Evolutionary conservation across 2,888 invertebrate species (phyloP).

Genomic region (Cheilosia impressa): DNA sequence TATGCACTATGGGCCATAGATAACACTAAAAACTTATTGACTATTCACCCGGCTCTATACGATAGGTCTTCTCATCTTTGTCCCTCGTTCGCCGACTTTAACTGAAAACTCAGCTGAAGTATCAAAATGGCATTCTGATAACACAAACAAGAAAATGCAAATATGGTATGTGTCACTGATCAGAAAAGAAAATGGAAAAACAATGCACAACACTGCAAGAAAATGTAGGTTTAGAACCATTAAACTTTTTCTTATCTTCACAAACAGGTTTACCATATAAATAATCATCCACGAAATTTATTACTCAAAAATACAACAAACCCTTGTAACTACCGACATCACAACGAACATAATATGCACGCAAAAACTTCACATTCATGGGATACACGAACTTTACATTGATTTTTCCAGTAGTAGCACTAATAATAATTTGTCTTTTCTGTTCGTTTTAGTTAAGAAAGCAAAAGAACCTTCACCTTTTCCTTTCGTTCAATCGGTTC

Average conservation of each 20-base stretch:
- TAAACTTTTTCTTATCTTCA: conserved; percentile 27
- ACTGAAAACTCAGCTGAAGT: conserved; percentile 13
- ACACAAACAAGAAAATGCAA: conserved; percentile 32
- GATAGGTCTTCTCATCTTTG: conserved; percentile 15
- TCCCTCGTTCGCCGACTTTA: background rate
- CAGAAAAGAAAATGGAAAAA: conserved; percentile 16
- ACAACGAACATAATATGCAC: conserved; percentile 35
- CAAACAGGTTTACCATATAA: conserved; percentile 38
- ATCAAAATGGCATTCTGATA: conserved; percentile 59
- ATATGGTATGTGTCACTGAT: conserved; percentile 41
- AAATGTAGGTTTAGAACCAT: conserved; percentile 48
- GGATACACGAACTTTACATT: conserved; percentile 61
- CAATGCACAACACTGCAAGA: conserved; percentile 23
- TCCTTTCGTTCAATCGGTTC: conserved; percentile 8
- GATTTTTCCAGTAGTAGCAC: conserved; percentile 62
- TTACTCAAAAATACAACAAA: background rate
- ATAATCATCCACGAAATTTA: conserved; percentile 22
- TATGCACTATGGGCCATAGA: conserved; percentile 48
- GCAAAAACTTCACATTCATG: conserved; percentile 40
- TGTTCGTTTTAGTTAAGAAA: background rate
- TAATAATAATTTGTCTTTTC: conserved; percentile 30
- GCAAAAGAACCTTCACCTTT: background rate
- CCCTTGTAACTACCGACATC: background rate
- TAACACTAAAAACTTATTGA: conserved; percentile 64
- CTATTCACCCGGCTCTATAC: conserved; percentile 61